Percentiles rank a stretch among this genome's conserved stretches.
Evolutionary conservation across 2,888 invertebrate genomes (phyloP).

Genomic region (Drosophila birchii): DNA sequence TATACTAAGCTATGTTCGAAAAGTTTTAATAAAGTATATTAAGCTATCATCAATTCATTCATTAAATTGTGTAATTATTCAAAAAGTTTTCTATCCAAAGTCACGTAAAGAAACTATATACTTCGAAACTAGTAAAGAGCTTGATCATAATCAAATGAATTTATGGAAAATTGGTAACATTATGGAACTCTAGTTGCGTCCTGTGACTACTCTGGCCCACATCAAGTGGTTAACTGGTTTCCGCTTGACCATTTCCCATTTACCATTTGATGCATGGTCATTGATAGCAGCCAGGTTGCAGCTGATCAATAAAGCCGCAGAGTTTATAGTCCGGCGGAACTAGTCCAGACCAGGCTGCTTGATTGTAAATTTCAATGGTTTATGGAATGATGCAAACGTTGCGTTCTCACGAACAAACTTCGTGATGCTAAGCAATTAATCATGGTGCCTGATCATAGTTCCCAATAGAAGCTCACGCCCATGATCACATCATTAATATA

Average conservation of each 20-base stretch:
- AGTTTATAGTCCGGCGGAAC: conserved; percentile 27
- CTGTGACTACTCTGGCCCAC: conserved; percentile 21
- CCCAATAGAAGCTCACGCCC: conserved; percentile 16
- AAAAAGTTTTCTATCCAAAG: neutral
- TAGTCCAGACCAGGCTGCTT: neutral
- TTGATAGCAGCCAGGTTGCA: neutral
- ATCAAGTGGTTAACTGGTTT: conserved; percentile 34
- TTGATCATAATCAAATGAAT: conserved; percentile 25
- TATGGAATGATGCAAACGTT: conserved; percentile 21
- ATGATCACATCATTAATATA: conserved; percentile 24
- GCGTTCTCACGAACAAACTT: conserved; percentile 28
- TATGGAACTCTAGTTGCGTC: neutral
- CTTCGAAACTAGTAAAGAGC: neutral
- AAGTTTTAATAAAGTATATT: no score
- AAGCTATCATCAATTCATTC: no score
- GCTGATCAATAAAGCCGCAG: conserved; percentile 8
- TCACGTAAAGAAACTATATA: no score
- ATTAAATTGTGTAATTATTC: neutral
- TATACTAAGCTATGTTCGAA: no score
- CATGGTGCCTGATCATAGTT: conserved; percentile 24
- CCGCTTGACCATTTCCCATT: conserved; percentile 18
- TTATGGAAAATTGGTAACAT: conserved; percentile 21
- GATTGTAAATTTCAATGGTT: conserved; percentile 16
- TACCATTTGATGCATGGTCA: conserved; percentile 22
- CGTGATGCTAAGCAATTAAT: conserved; percentile 53